A percentile compares a stretch with the other conserved stretches of the same genome.
Evolutionary conservation across 53 echinoderm and acorn worm genomes (phyloP).

Genomic region (Zoroaster sp.): DNA sequence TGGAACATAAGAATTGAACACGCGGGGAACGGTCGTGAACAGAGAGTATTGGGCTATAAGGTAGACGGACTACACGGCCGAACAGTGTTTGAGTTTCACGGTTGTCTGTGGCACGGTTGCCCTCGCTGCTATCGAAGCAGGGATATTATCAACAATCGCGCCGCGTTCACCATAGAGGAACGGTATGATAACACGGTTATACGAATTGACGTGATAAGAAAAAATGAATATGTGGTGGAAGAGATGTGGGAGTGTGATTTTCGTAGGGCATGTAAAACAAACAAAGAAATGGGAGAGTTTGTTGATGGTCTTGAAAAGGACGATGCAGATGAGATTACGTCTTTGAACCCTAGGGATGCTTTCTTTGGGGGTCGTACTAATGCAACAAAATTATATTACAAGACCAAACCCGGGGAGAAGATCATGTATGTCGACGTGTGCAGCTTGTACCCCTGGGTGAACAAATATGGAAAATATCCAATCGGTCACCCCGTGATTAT

Average conservation of each 20-base stretch:
- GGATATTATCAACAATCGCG: neutral
- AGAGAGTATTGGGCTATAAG: neutral
- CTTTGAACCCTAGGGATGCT: neutral
- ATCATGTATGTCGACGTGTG: no score
- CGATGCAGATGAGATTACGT: no score
- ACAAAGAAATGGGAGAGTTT: neutral
- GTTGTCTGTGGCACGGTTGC: conserved; percentile 57
- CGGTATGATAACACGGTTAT: no score
- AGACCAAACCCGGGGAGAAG: no score
- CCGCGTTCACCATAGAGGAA: no score
- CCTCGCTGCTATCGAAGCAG: conserved; percentile 8
- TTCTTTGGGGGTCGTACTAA: conserved; percentile 71
- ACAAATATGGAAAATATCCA: no score
- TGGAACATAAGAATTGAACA: conserved; percentile 29
- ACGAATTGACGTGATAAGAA: no score
- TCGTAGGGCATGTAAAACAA: neutral
- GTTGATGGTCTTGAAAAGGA: no score
- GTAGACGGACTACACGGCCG: conserved; percentile 13
- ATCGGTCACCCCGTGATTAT: no score
- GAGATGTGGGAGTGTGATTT: neutral
- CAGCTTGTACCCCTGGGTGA: no score
- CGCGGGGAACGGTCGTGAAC: conserved; percentile 55
- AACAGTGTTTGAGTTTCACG: conserved; percentile 51
- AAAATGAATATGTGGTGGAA: no score
- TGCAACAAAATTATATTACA: no score